phyloP scores from a whole-genome alignment of 2,797 vertebrate genomes.

The Bovichtus variegatus region DNA sequence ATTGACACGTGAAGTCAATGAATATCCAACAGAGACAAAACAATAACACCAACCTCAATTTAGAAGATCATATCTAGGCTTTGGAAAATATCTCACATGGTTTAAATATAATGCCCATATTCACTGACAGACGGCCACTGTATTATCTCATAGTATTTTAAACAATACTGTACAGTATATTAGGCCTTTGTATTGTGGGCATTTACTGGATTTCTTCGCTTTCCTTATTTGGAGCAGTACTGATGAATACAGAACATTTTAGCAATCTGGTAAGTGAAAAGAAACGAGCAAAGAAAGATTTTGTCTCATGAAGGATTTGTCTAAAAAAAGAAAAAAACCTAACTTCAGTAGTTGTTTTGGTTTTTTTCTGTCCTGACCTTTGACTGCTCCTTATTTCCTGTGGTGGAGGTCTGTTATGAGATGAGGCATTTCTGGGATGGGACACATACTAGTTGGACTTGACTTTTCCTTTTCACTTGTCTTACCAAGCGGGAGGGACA shows the following conservation, averaged over 20 bases:
- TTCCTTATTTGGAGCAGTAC: background rate
- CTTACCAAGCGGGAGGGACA: slow-evolving; percentile 53
- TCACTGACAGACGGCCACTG: slow-evolving; percentile 41
- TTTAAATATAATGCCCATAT: slow-evolving; percentile 67
- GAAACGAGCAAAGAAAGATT: background rate
- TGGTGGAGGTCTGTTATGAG: slow-evolving; percentile 57
- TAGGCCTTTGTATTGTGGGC: slow-evolving; percentile 12
- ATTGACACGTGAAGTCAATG: slow-evolving; percentile 69
- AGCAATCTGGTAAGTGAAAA: background rate
- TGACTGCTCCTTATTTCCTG: slow-evolving; percentile 64
- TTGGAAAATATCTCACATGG: slow-evolving; percentile 69
- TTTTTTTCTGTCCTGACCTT: slow-evolving; percentile 49
- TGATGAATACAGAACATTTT: slow-evolving; percentile 14
- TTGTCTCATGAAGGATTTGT: background rate
- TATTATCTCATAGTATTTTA: slow-evolving; percentile 56
- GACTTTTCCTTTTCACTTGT: slow-evolving; percentile 62
- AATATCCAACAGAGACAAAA: slow-evolving; percentile 75
- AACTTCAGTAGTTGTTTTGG: slow-evolving; percentile 24
- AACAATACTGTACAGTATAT: slow-evolving; percentile 32
- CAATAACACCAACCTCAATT: slow-evolving; percentile 71
- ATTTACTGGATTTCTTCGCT: slow-evolving; percentile 7
- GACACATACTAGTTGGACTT: slow-evolving; percentile 39
- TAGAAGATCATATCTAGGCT: slow-evolving; percentile 70
- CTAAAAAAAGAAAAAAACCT: slow-evolving; percentile 3
- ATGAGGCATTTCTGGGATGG: slow-evolving; percentile 58